Percentiles rank a stretch among this genome's conserved stretches.
phyloP scores from a whole-genome alignment of 2,888 invertebrate species.

The Baronia brevicornis region DNA sequence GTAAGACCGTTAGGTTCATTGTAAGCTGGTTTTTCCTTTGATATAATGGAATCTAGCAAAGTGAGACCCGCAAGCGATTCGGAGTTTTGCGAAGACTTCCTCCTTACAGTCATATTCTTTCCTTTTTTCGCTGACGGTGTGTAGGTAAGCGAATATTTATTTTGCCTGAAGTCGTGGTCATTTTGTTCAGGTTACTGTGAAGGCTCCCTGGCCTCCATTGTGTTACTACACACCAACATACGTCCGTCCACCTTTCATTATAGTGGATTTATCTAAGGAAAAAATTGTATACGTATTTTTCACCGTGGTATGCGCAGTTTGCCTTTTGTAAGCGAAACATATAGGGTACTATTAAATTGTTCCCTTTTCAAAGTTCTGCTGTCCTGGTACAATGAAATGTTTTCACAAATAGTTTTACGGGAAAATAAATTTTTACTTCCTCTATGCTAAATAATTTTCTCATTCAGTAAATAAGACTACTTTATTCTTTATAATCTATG shows the following conservation, averaged over 20 bases:
- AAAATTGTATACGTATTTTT: slow-evolving; percentile 17
- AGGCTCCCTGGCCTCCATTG: slow-evolving; percentile 27
- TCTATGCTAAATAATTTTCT: too few species aligned
- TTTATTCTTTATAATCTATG: too few species aligned
- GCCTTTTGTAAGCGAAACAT: neutral
- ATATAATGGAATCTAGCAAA: neutral
- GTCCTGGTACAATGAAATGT: too few species aligned
- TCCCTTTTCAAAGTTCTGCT: slow-evolving; percentile 30
- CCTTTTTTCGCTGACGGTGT: slow-evolving; percentile 28
- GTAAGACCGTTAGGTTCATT: too few species aligned
- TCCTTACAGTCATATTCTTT: too few species aligned
- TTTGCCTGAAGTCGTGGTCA: slow-evolving; percentile 40
- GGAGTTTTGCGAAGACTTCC: slow-evolving; percentile 9
- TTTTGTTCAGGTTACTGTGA: slow-evolving; percentile 41
- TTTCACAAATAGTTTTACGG: too few species aligned
- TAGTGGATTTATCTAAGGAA: slow-evolving; percentile 23
- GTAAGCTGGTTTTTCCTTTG: too few species aligned
- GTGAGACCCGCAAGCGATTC: neutral
- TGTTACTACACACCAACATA: slow-evolving; percentile 23
- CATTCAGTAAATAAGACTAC: too few species aligned
- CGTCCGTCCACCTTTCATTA: slow-evolving; percentile 22
- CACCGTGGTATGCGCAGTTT: slow-evolving; percentile 3
- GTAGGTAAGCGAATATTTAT: slow-evolving; percentile 36
- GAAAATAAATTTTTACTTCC: too few species aligned
- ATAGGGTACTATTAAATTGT: slow-evolving; percentile 16